Evolutionary conservation across 2,888 invertebrate species (phyloP).

Genomic region (Amaurobius ferox): DNA sequence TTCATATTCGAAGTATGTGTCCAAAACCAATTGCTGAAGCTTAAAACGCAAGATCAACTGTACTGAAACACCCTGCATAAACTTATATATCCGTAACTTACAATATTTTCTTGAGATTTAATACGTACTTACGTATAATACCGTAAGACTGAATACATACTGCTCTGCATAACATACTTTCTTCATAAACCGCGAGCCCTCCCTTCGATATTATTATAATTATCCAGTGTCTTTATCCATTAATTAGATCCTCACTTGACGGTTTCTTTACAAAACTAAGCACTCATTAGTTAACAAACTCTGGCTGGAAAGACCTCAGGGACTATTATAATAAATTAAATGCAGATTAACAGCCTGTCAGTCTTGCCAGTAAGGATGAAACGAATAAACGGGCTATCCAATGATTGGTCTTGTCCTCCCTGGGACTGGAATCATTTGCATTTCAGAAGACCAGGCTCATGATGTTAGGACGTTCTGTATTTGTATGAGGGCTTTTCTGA

Average conservation of each 20-base stretch:
- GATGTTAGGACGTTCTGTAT: background rate
- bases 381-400: constrained; percentile 5
- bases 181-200: constrained; percentile 22
- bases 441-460: background rate
- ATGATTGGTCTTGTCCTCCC: constrained; percentile 31
- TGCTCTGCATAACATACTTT: too few relatives aligned
- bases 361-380: constrained; percentile 21
- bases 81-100: too few relatives aligned
- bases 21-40: too few relatives aligned
- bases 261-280: constrained; percentile 45
- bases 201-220: constrained; percentile 55
- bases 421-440: constrained; percentile 28
- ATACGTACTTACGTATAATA: too few relatives aligned
- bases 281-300: constrained; percentile 37
- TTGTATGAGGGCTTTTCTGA: background rate
- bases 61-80: too few relatives aligned
- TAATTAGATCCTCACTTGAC: constrained; percentile 52
- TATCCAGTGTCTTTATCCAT: constrained; percentile 48
- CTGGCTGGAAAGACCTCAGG: constrained; percentile 9
- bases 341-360: constrained; percentile 39
- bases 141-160: too few relatives aligned
- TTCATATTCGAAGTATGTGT: too few relatives aligned
- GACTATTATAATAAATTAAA: constrained; percentile 40
- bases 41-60: too few relatives aligned
- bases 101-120: too few relatives aligned